Evolutionary conservation across 92 coral and sea anemone genomes (phyloP), one percentile per base, ranked within the genome.

Genomic region (Nematostella vectensis): DNA sequence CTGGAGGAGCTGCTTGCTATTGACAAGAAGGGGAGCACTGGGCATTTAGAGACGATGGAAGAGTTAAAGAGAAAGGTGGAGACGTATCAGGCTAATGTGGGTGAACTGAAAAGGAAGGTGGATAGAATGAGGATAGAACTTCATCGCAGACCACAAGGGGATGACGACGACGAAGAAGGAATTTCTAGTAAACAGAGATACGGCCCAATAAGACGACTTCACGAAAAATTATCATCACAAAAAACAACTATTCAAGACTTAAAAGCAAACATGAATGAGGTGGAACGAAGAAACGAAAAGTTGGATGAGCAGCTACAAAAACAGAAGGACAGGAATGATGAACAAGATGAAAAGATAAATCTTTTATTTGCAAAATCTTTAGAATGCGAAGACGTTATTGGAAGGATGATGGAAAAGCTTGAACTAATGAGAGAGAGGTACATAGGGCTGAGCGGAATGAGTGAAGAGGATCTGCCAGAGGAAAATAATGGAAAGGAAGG

Each of bases 41-140:
- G 76, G 55, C 86, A 80, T 54, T 71, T 81, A 22, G 79, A 69
- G 2, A 75, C 47, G 18, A 82, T 73, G 3, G 59, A 81, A 54
- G 95, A 80, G 10, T 47, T 85, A 47, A 85, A 85, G 63, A 61
- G 69, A 28, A 80, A 83, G 25, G 95, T 85, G 2, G 81, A 85
- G 21, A 74, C 62, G 28, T 85, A 85, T 55, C 95, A 85, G 62
- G 55, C 71, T 29, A 81, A 82, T 38, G 88, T 85, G 2, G 76
- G 85, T n/a, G 84, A 85, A 28, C 61, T 85, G 3, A 70, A 74
- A 40, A 57, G 65, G 33, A 85, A 85, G 56, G 95, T 85, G 48
- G 84, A 76, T 27, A 81, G 85, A 12, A 85, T 85, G 13, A 80
- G 75, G 45, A 70, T 80, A 25, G 81, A 85, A 39, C 62, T 85